Conservation (phyloP, 2,888 invertebrate genomes). For the Ophion slaviceki region DNA sequence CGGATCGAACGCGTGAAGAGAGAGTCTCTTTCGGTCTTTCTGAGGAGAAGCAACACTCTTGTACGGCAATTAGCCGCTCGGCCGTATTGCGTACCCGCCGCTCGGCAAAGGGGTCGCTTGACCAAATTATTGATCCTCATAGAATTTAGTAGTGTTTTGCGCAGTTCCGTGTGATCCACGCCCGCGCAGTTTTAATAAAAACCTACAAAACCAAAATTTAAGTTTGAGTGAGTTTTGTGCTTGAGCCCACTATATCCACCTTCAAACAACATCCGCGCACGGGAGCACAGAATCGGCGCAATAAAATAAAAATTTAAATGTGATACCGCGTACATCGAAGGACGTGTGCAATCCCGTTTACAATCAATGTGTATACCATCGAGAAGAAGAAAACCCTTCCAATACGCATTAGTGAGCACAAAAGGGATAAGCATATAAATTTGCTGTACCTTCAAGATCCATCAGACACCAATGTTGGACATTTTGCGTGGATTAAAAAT, state of each 20-base stretch:
- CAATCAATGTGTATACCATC: too few relatives aligned
- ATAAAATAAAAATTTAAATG: constrained; percentile 11
- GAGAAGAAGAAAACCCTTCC: too few relatives aligned
- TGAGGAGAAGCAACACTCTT: background rate
- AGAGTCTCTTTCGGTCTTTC: background rate
- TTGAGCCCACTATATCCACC: background rate
- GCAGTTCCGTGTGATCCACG: constrained; percentile 10
- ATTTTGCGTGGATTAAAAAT: too few relatives aligned
- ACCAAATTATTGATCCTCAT: background rate
- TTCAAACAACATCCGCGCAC: background rate
- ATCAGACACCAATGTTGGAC: too few relatives aligned
- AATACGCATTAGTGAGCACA: too few relatives aligned
- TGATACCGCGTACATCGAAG: constrained; percentile 18
- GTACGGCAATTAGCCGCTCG: background rate
- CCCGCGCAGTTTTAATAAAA: constrained; percentile 15
- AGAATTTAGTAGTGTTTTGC: background rate
- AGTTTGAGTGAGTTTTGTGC: constrained; percentile 1
- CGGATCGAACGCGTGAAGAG: background rate
- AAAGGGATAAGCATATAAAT: too few relatives aligned
- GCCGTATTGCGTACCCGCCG: background rate
- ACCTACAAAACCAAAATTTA: background rate
- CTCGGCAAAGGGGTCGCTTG: constrained; percentile 1
- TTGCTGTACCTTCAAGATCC: too few relatives aligned
- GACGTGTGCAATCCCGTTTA: constrained; percentile 1
- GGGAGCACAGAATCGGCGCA: constrained; percentile 5